Evolutionary conservation across 1,140 invertebrate species (phyloP).

Genomic region (Meloidogyne hapla): DNA sequence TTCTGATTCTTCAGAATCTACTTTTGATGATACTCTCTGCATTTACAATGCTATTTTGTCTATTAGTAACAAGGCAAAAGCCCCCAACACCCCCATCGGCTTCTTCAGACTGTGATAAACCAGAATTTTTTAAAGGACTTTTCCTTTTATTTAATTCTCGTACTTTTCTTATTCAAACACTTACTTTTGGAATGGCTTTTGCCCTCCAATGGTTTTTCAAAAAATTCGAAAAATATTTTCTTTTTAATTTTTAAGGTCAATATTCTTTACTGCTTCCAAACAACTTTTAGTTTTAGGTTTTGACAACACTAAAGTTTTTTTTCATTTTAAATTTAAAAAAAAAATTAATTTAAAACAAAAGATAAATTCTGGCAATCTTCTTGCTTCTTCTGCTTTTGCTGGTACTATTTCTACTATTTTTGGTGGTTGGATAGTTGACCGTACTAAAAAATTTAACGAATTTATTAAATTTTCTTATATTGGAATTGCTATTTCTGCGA

Average conservation of each 20-base stretch:
- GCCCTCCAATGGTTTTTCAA: conserved; percentile 46
- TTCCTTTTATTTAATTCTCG: conserved; percentile 40
- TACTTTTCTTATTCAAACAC: conserved; percentile 53
- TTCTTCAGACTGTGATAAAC: conserved; percentile 53
- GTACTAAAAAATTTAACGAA: conserved; percentile 50
- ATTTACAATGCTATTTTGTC: conserved; percentile 44
- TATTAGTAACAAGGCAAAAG: conserved; percentile 32
- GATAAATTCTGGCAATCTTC: conserved; percentile 32
- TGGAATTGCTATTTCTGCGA: conserved; percentile 44
- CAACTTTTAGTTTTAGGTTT: conserved; percentile 42
- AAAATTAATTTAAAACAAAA: conserved; percentile 28
- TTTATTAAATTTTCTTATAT: conserved; percentile 49
- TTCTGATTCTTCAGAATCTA: conserved; percentile 45
- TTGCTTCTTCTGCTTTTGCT: conserved; percentile 46
- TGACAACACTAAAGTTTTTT: conserved; percentile 33
- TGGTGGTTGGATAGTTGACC: conserved; percentile 43
- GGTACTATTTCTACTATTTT: conserved; percentile 41
- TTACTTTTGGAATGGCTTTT: conserved; percentile 57
- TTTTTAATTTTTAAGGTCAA: conserved; percentile 16
- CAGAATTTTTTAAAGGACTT: conserved; percentile 50
- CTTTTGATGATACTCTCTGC: conserved; percentile 41
- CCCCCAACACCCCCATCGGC: conserved; percentile 57
- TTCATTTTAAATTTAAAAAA: conserved; percentile 11
- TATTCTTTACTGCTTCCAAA: conserved; percentile 50
- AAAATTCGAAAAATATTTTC: too few species aligned